Conservation (phyloP, 1,140 invertebrate genomes). For the Myzus persicae region DNA sequence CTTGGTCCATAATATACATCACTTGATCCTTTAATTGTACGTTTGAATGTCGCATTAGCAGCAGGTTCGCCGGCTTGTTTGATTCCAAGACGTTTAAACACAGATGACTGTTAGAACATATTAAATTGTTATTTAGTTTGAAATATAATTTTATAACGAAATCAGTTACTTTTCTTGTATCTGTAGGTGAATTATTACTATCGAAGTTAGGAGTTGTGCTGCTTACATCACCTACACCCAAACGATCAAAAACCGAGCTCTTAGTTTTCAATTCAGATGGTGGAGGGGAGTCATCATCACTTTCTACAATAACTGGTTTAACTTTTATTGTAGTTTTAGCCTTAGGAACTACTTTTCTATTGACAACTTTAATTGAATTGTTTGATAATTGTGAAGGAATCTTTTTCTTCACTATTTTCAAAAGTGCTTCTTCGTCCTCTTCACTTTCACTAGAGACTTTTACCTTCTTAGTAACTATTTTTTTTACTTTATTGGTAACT, state of each 20-base stretch:
- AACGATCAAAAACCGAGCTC: conserved; percentile 55
- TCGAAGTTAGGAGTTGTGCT: conserved; percentile 52
- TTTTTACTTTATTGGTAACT: conserved; percentile 53
- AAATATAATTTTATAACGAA: background rate
- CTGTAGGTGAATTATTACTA: conserved; percentile 31
- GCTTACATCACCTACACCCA: conserved; percentile 54
- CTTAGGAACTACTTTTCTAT: conserved; percentile 38
- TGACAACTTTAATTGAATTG: conserved; percentile 9
- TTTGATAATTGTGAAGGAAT: conserved; percentile 14
- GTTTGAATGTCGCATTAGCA: background rate
- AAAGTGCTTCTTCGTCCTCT: conserved; percentile 28
- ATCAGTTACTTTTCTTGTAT: conserved; percentile 43
- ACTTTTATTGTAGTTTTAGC: conserved; percentile 23
- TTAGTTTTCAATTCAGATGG: conserved; percentile 41
- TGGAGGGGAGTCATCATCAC: conserved; percentile 39
- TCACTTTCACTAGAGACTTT: conserved; percentile 56
- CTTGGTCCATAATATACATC: conserved; percentile 35
- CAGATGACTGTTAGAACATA: conserved; percentile 15
- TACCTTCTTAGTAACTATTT: conserved; percentile 12
- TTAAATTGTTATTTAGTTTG: background rate
- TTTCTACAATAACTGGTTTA: conserved; percentile 9
- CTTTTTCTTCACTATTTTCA: conserved; percentile 14
- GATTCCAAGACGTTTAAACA: conserved; percentile 52
- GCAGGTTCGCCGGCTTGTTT: conserved; percentile 15
- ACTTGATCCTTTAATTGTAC: background rate